A percentile compares a stretch with the other conserved stretches of the same genome.
phyloP scores from a whole-genome alignment of 1,140 invertebrate species.

The Metaphire vulgaris region DNA sequence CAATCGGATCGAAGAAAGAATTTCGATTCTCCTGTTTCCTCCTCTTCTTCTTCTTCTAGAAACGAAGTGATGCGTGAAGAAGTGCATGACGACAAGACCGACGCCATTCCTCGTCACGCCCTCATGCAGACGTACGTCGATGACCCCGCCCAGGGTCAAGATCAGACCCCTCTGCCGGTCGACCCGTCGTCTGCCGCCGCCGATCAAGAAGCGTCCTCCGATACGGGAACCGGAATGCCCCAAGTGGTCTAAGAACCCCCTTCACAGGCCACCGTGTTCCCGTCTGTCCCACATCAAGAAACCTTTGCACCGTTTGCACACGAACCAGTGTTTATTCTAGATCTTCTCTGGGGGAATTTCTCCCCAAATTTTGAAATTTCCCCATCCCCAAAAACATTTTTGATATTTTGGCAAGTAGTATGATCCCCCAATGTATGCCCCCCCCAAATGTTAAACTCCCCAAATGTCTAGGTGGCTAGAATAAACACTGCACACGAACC shows the following conservation, averaged over 20 bases:
- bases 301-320: background rate
- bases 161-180: background rate
- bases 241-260: background rate
- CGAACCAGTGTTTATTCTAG: background rate
- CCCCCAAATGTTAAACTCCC: too few species aligned
- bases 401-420: too few species aligned
- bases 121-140: background rate
- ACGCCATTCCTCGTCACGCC: background rate
- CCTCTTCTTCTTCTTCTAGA: background rate
- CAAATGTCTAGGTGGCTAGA: too few species aligned
- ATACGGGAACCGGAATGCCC: background rate
- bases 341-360: too few species aligned
- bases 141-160: too few species aligned
- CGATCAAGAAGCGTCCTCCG: background rate
- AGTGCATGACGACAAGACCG: background rate
- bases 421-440: too few species aligned
- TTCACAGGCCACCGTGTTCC: background rate
- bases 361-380: too few species aligned
- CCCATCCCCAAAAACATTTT: too few species aligned
- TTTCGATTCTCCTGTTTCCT: too few species aligned
- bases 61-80: background rate
- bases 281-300: background rate
- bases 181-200: background rate
- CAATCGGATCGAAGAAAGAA: too few species aligned
- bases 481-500: too few species aligned